phyloP scores from a whole-genome alignment of 2,888 invertebrate species.

The Ashinkailepas kermadecensis region DNA sequence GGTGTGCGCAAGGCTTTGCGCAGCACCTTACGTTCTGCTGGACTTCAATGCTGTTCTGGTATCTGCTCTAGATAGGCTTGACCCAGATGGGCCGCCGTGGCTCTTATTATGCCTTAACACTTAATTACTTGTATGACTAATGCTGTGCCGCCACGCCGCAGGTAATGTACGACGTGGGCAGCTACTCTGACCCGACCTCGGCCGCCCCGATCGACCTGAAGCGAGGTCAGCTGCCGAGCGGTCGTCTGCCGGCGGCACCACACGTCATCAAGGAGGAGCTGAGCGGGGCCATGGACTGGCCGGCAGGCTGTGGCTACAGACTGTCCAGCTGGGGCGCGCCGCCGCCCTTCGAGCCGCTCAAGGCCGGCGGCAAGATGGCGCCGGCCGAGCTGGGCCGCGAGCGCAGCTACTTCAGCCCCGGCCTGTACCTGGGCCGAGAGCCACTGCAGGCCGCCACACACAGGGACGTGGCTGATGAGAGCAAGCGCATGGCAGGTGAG shows the following conservation, averaged over 20 bases:
- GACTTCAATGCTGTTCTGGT: too few relatives aligned
- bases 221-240: not conserved
- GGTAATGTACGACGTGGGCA: not conserved
- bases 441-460: not conserved
- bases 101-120: too few relatives aligned
- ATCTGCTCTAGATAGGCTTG: too few relatives aligned
- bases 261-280: slow-evolving; percentile 14
- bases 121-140: too few relatives aligned
- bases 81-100: too few relatives aligned
- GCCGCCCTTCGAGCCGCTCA: not conserved
- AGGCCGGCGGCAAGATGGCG: not conserved
- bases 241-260: not conserved
- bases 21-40: too few relatives aligned
- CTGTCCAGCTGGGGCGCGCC: slow-evolving; percentile 7
- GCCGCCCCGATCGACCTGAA: not conserved
- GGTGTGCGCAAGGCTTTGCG: too few relatives aligned
- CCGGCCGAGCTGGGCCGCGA: slow-evolving; percentile 12
- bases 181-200: not conserved
- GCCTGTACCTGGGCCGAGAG: slow-evolving; percentile 1
- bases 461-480: not conserved
- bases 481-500: not conserved
- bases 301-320: slow-evolving; percentile 8
- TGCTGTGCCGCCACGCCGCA: too few relatives aligned
- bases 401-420: not conserved
- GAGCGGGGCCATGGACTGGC: not conserved